A percentile compares a stretch with the other conserved stretches of the same genome.
phyloP scores from a whole-genome alignment of 1,140 invertebrate species.

The Parapsyche elsis region DNA sequence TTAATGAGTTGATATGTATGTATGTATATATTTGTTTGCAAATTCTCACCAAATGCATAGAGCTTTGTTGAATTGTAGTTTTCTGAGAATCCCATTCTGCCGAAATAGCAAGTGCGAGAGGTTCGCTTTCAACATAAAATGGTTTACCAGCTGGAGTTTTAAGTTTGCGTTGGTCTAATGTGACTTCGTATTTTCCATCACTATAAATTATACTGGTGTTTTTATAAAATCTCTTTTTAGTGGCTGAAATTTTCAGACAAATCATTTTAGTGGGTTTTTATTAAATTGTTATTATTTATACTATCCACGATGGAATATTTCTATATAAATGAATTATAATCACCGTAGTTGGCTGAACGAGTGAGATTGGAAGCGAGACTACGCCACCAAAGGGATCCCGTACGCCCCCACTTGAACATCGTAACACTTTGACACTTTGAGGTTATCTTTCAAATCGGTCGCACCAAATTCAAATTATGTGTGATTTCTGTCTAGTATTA shows the following conservation, averaged over 20 bases:
- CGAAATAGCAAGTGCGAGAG: slow-evolving; percentile 90
- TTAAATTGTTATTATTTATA: too few species aligned
- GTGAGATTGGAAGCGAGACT: too few species aligned
- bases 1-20: too few species aligned
- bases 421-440: too few species aligned
- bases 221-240: slow-evolving; percentile 75
- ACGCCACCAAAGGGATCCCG: too few species aligned
- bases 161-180: slow-evolving; percentile 83
- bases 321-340: neutral
- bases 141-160: slow-evolving; percentile 87
- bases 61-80: slow-evolving; percentile 78
- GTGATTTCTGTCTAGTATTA: too few species aligned
- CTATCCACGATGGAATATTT: too few species aligned
- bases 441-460: neutral
- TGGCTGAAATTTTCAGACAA: slow-evolving; percentile 58
- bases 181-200: slow-evolving; percentile 75
- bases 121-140: slow-evolving; percentile 84
- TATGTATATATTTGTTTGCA: too few species aligned
- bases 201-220: slow-evolving; percentile 71
- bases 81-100: slow-evolving; percentile 93
- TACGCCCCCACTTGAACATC: too few species aligned
- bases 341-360: neutral
- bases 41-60: slow-evolving; percentile 92
- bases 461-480: neutral
- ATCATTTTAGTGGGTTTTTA: too few species aligned